A percentile compares a stretch with the other conserved stretches of the same genome.
phyloP scores from a whole-genome alignment of 2,113 vertebrate species.

The Caloenas nicobarica region DNA sequence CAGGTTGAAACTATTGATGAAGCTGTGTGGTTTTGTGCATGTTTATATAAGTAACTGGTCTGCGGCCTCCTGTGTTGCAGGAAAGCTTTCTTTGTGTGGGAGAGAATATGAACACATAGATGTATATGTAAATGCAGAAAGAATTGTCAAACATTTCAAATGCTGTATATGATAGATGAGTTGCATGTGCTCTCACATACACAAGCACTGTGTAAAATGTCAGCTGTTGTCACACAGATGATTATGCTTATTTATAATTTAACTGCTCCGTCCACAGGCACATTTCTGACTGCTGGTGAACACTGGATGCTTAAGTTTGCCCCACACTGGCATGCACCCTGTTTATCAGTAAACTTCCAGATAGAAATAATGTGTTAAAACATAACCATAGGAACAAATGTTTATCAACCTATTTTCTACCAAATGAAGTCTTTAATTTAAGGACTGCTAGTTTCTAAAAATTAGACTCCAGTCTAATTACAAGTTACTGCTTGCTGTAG shows the following conservation, averaged over 20 bases:
- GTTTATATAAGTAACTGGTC: background rate
- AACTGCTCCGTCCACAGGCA: background rate
- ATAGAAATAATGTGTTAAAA: background rate
- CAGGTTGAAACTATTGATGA: background rate
- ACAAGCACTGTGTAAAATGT: accelerated
- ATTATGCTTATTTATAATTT: background rate
- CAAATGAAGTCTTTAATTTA: background rate
- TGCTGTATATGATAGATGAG: background rate
- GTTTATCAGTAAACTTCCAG: background rate
- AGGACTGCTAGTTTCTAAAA: background rate
- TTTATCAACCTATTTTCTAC: background rate
- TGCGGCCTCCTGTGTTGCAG: background rate
- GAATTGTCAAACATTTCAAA: background rate
- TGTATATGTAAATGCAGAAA: background rate
- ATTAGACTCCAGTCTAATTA: background rate
- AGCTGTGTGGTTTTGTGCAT: background rate
- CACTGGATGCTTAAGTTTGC: background rate
- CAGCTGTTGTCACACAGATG: background rate
- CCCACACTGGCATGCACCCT: accelerated
- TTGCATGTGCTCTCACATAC: background rate
- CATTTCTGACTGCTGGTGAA: background rate
- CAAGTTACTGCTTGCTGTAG: background rate
- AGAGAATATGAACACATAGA: background rate
- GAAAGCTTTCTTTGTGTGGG: background rate
- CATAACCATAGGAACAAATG: background rate